phyloP scores from a whole-genome alignment of 2,797 vertebrate genomes.

The Gymnodraco acuticeps region DNA sequence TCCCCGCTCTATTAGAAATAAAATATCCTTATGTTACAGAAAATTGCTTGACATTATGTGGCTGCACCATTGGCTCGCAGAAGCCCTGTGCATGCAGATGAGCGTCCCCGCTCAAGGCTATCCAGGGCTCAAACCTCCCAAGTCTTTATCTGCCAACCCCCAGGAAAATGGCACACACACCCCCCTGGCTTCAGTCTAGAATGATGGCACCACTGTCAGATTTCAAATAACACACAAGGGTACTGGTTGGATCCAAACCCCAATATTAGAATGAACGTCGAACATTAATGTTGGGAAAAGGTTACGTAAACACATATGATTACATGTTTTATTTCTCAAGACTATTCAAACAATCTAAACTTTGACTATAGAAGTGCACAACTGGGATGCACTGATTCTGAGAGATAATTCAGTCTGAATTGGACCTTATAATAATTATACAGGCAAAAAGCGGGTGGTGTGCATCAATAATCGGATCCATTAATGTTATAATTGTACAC shows the following conservation, averaged over 20 bases:
- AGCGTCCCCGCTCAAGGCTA: constrained; percentile 73
- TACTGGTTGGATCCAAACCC: constrained; percentile 35
- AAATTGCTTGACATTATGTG: constrained; percentile 82
- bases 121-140: constrained; percentile 78
- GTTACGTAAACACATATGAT: constrained; percentile 36
- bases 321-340: constrained; percentile 17
- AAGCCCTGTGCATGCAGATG: constrained; percentile 78
- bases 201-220: constrained; percentile 63
- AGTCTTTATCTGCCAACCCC: constrained; percentile 81
- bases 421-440: constrained; percentile 6
- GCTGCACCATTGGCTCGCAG: constrained; percentile 63
- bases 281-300: constrained; percentile 31
- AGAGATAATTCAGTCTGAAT: constrained; percentile 38
- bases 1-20: constrained; percentile 59
- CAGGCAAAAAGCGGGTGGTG: constrained; percentile 8
- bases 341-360: constrained; percentile 20
- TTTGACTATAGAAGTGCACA: constrained; percentile 15
- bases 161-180: constrained; percentile 69
- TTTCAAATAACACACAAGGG: constrained; percentile 34
- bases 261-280: constrained; percentile 36
- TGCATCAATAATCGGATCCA: constrained; percentile 21
- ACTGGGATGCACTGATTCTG: constrained; percentile 5
- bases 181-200: constrained; percentile 58
- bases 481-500: constrained; percentile 25
- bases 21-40: constrained; percentile 74